These are phyloP conservation scores for Acleris laterana DNA, from an alignment of 2,888 invertebrate genomes.

Conservation along the genomic window DNA sequence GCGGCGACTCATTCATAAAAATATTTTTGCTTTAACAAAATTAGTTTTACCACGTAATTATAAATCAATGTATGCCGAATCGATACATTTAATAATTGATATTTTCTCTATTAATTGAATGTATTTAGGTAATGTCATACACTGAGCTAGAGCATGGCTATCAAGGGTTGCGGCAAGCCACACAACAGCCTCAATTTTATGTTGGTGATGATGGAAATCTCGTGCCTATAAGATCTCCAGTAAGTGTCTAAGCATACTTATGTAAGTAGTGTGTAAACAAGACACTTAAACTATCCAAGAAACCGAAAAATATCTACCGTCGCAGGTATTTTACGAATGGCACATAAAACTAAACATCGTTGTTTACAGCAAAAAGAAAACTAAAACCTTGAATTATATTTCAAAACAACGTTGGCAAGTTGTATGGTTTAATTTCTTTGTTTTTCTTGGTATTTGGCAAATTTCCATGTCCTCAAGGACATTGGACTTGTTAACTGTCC, in stretches of 20 bases:
- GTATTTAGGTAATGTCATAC: conserved; percentile 90
- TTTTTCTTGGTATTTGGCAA: background rate
- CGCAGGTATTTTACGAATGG: background rate
- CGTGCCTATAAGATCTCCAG: conserved; percentile 82
- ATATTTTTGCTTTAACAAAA: conserved; percentile 30
- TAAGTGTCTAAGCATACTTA: conserved; percentile 68
- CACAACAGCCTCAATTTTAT: conserved; percentile 88
- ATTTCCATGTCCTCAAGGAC: background rate
- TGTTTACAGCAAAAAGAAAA: background rate
- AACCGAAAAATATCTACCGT: background rate
- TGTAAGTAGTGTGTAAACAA: background rate
- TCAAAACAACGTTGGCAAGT: background rate
- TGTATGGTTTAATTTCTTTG: background rate
- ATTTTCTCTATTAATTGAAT: conserved; percentile 34
- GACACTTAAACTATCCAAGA: no score
- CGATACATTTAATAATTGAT: conserved; percentile 14
- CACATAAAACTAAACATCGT: background rate
- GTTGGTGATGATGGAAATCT: conserved; percentile 88
- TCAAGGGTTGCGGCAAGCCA: conserved; percentile 91
- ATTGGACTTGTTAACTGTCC: background rate
- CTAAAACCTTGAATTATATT: background rate
- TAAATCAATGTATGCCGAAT: conserved; percentile 25
- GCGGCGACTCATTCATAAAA: conserved; percentile 15
- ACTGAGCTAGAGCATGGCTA: conserved; percentile 97
- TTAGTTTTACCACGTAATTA: conserved; percentile 24